phyloP scores from a whole-genome alignment of 1,140 invertebrate genomes.

The Orius insidiosus region DNA sequence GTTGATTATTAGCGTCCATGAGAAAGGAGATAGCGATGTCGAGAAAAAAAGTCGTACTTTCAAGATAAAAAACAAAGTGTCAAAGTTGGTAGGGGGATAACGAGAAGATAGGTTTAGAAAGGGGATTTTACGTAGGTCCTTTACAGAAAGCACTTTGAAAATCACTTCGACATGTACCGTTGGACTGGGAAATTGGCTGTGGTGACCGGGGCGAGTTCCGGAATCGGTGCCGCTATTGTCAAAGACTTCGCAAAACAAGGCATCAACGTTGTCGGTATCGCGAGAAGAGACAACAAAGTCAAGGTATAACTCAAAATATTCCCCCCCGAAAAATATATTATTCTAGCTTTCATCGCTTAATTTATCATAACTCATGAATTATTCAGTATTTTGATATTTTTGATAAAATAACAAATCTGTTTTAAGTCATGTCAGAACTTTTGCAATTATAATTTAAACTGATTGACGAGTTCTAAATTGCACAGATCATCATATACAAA shows the following conservation, averaged over 20 bases:
- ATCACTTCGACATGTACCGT: constrained; percentile 23
- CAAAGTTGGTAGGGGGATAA: no score
- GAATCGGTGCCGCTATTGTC: constrained; percentile 37
- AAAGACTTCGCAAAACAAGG: constrained; percentile 32
- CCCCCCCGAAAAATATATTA: not conserved
- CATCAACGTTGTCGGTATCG: constrained; percentile 39
- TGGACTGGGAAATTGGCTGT: constrained; percentile 41
- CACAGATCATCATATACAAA: no score
- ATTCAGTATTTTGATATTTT: not conserved
- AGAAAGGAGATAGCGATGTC: no score
- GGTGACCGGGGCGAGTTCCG: constrained; percentile 43
- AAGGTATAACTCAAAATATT: constrained; percentile 23
- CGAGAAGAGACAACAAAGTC: constrained; percentile 32
- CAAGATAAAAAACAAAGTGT: no score
- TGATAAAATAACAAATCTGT: not conserved
- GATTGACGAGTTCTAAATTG: no score
- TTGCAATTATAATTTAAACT: not conserved
- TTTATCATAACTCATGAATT: not conserved
- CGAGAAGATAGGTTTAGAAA: no score
- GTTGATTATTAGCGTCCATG: no score
- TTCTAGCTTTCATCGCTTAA: no score
- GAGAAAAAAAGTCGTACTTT: no score
- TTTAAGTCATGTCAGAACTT: not conserved
- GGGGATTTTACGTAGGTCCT: not conserved
- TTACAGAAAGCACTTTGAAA: not conserved